Conservation (phyloP, 1,140 invertebrate species). For the Sycophaga agraensis region DNA sequence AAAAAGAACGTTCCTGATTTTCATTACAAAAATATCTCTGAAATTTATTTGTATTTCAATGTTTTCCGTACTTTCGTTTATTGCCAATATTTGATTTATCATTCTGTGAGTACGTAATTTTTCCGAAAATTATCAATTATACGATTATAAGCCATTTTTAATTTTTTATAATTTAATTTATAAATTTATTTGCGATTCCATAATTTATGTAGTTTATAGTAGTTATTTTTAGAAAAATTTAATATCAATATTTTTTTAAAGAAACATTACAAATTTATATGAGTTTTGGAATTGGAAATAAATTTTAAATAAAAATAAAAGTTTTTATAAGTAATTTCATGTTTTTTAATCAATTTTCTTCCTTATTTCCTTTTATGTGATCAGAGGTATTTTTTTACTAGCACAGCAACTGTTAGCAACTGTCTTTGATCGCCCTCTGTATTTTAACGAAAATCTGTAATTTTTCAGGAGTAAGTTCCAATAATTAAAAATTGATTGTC, state of each 20-base stretch:
- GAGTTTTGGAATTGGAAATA: constrained; percentile 24
- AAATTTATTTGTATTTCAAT: background rate
- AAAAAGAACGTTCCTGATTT: constrained; percentile 21
- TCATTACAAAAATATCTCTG: constrained; percentile 24
- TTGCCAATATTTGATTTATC: background rate
- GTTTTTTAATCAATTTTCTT: constrained; percentile 11
- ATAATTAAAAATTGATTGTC: constrained; percentile 7
- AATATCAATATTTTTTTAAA: constrained; percentile 12
- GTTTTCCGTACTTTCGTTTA: background rate
- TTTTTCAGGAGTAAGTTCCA: constrained; percentile 22
- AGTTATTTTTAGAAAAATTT: constrained; percentile 14
- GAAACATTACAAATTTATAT: constrained; percentile 13
- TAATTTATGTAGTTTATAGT: constrained; percentile 10
- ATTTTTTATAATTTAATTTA: constrained; percentile 18
- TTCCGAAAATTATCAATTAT: constrained; percentile 13
- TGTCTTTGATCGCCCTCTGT: constrained; percentile 15
- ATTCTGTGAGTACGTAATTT: background rate
- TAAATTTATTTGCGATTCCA: constrained; percentile 28
- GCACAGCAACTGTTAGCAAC: constrained; percentile 2
- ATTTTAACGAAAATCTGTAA: constrained; percentile 15
- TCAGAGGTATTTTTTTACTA: constrained; percentile 23
- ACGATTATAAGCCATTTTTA: background rate
- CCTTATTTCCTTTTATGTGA: constrained; percentile 2
- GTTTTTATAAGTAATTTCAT: constrained; percentile 17
- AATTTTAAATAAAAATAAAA: constrained; percentile 21